Evolutionary conservation across 2,113 vertebrate genomes (phyloP).

Genomic region (Polypterus bichir): DNA sequence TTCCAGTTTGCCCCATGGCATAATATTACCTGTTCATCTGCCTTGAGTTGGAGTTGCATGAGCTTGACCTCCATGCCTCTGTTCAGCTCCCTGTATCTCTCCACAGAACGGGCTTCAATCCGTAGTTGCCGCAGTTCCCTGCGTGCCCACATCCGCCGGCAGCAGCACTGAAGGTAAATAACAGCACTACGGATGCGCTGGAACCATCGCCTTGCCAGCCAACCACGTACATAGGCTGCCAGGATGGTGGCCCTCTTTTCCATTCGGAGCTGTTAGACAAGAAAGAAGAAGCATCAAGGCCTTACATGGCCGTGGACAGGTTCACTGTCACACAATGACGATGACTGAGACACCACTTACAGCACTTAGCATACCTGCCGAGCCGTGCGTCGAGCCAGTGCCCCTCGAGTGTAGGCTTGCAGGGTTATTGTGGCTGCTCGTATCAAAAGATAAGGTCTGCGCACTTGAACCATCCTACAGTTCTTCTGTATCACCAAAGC

Average conservation of each 20-base stretch:
- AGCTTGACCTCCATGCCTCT: conserved; percentile 60
- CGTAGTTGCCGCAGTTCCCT: conserved; percentile 42
- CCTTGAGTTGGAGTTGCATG: conserved; percentile 52
- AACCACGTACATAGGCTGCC: conserved; percentile 47
- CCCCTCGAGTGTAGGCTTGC: conserved; percentile 51
- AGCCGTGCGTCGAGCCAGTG: conserved; percentile 29
- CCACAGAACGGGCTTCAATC: conserved; percentile 37
- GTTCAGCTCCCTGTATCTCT: conserved; percentile 53
- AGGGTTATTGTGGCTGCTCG: conserved; percentile 40
- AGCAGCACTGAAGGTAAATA: conserved; percentile 53
- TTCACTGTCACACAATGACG: too few species aligned
- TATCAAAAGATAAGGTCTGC: conserved; percentile 29
- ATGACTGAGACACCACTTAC: not conserved
- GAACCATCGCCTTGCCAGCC: conserved; percentile 39
- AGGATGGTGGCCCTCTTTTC: conserved; percentile 37
- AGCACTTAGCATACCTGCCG: conserved; percentile 26
- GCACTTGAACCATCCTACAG: conserved; percentile 40
- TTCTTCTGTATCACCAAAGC: conserved; percentile 50
- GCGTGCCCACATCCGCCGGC: conserved; percentile 37
- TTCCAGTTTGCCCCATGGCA: not conserved
- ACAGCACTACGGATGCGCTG: conserved; percentile 22
- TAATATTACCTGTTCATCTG: conserved; percentile 42
- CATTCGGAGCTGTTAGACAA: conserved; percentile 30
- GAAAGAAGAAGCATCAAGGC: not conserved
- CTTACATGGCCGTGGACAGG: too few species aligned